phyloP scores from a whole-genome alignment of 2,888 invertebrate genomes.

The Philereme transversata region DNA sequence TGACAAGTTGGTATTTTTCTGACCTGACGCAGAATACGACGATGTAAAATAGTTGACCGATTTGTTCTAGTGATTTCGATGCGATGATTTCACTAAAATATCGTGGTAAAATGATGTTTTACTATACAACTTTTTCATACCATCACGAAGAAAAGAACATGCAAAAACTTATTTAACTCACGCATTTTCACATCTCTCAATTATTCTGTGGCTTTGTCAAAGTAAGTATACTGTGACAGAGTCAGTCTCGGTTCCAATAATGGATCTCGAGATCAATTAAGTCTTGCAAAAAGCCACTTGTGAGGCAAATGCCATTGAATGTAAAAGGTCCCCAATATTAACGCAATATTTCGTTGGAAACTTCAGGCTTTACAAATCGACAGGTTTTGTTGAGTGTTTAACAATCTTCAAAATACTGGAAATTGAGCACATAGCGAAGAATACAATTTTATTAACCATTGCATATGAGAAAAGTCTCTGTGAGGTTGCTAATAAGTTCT shows the following conservation, averaged over 20 bases:
- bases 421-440: too few species aligned
- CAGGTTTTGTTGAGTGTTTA: too few species aligned
- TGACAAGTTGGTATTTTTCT: too few species aligned
- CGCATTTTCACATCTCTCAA: neutral
- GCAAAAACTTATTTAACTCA: conserved; percentile 7
- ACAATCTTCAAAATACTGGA: too few species aligned
- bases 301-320: conserved; percentile 23
- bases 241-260: conserved; percentile 28
- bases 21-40: too few species aligned
- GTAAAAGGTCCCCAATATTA: conserved; percentile 20
- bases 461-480: too few species aligned
- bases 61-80: too few species aligned
- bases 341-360: conserved; percentile 1
- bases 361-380: neutral
- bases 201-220: neutral
- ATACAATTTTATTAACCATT: too few species aligned
- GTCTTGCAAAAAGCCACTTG: conserved; percentile 29
- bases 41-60: too few species aligned
- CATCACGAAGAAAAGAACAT: conserved; percentile 10
- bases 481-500: too few species aligned
- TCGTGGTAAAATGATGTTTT: neutral
- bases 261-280: conserved; percentile 22
- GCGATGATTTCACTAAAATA: too few species aligned
- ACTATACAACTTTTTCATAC: conserved; percentile 3
- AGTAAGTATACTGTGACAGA: conserved; percentile 2